Evolutionary conservation across 2,797 vertebrate genomes (phyloP).

Genomic region (Lithobates pipiens): DNA sequence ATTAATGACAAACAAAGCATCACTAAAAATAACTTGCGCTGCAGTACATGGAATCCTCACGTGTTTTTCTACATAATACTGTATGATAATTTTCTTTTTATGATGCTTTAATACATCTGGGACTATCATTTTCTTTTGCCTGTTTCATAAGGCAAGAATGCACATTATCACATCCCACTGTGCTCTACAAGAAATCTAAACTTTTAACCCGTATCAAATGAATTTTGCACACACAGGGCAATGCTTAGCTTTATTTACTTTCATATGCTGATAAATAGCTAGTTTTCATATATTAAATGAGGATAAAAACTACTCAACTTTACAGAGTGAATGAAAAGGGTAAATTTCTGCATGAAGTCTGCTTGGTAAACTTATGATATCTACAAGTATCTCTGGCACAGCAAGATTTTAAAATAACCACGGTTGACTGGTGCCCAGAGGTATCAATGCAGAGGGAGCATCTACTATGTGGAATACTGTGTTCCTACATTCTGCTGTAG

Average conservation of each 20-base stretch:
- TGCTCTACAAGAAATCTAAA: not conserved
- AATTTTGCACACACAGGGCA: not conserved
- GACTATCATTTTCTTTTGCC: not conserved
- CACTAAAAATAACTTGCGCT: not conserved
- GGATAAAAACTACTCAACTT: not conserved
- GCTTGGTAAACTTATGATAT: too few species aligned
- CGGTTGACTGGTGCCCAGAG: too few species aligned
- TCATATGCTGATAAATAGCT: not conserved
- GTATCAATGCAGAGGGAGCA: too few species aligned
- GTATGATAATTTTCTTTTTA: slow-evolving; percentile 6
- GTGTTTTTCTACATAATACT: not conserved
- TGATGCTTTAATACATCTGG: not conserved
- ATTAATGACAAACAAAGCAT: not conserved
- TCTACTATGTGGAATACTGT: too few species aligned
- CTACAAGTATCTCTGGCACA: too few species aligned
- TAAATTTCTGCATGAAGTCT: too few species aligned
- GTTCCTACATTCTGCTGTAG: too few species aligned
- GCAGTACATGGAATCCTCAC: not conserved
- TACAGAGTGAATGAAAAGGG: not conserved
- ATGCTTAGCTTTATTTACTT: not conserved
- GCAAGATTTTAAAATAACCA: too few species aligned
- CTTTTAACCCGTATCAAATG: not conserved
- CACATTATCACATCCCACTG: slow-evolving; percentile 3
- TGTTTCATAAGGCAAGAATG: slow-evolving; percentile 7
- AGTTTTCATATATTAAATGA: not conserved